Conservation (phyloP, 2,888 invertebrate species). For the Drosophila vallismaia region DNA sequence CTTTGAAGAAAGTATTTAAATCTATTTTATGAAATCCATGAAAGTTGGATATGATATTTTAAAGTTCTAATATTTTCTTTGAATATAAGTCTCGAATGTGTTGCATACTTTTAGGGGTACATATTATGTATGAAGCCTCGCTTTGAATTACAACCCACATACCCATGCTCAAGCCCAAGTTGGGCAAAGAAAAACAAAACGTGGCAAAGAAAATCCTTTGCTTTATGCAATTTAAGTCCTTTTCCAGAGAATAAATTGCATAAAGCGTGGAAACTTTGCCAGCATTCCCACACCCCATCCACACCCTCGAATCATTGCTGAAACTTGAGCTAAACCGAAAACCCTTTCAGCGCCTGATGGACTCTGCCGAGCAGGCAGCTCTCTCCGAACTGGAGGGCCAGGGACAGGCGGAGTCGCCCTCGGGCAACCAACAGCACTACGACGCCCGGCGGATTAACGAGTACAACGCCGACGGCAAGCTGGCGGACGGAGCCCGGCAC, state of each 20-base stretch:
- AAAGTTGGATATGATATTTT: too few relatives aligned
- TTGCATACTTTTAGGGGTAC: constrained; percentile 22
- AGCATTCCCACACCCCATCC: constrained; percentile 44
- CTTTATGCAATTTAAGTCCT: constrained; percentile 72
- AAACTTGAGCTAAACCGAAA: constrained; percentile 5
- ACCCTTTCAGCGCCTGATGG: constrained; percentile 91
- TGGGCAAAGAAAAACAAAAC: constrained; percentile 22
- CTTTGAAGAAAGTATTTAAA: too few relatives aligned
- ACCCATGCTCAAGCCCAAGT: constrained; percentile 35
- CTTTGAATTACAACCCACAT: constrained; percentile 46
- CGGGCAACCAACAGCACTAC: constrained; percentile 85
- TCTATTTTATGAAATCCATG: too few relatives aligned
- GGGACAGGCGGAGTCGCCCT: constrained; percentile 54
- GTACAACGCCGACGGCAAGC: constrained; percentile 90
- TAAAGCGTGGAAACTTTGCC: constrained; percentile 54
- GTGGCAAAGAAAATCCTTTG: constrained; percentile 53
- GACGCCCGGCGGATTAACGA: constrained; percentile 93
- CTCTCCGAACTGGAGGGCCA: constrained; percentile 87
- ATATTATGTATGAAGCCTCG: neutral
- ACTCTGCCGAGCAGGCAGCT: constrained; percentile 94
- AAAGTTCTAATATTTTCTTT: too few relatives aligned
- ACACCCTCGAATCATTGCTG: constrained; percentile 51
- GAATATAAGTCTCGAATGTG: too few relatives aligned
- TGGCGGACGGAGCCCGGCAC: constrained; percentile 89
- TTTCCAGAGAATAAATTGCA: constrained; percentile 71